Evolutionary conservation across 2,888 invertebrate genomes (phyloP).

Genomic region (Conops quadrifasciatus): DNA sequence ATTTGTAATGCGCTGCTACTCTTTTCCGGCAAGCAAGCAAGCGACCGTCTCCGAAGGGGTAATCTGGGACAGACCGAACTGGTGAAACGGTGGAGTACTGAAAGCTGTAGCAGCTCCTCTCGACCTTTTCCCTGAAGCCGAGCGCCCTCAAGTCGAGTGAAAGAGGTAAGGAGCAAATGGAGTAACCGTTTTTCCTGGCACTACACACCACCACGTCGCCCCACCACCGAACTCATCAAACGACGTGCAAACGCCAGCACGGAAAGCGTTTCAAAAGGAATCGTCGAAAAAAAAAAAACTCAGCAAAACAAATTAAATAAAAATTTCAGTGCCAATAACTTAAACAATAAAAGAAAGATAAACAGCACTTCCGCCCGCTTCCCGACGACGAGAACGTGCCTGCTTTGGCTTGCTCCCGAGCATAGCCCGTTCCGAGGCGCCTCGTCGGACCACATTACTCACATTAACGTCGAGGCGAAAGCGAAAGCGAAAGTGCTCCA

Average conservation of each 20-base stretch:
- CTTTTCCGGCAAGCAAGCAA: neutral
- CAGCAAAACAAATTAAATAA: slow-evolving; percentile 42
- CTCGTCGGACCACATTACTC: slow-evolving; percentile 20
- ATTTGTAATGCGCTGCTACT: slow-evolving; percentile 18
- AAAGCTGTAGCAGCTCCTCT: neutral
- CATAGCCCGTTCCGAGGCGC: neutral
- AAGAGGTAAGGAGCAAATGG: no score
- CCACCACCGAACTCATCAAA: neutral
- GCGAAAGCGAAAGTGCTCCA: slow-evolving; percentile 42
- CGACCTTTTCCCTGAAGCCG: neutral
- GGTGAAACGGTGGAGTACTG: no score
- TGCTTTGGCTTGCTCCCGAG: no score
- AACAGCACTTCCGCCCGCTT: slow-evolving; percentile 38
- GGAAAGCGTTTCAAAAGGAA: neutral
- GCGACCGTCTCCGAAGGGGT: neutral
- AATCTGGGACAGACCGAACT: neutral
- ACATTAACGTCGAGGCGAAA: slow-evolving; percentile 29
- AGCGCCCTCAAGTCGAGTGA: neutral
- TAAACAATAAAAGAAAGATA: slow-evolving; percentile 46
- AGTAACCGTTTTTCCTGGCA: neutral
- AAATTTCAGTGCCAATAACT: slow-evolving; percentile 47
- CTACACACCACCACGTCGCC: neutral
- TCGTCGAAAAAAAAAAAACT: slow-evolving; percentile 29
- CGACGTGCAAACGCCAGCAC: neutral
- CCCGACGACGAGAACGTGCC: slow-evolving; percentile 3